Conservation (phyloP, 2,113 vertebrate species). For the Perca schrenkii region DNA sequence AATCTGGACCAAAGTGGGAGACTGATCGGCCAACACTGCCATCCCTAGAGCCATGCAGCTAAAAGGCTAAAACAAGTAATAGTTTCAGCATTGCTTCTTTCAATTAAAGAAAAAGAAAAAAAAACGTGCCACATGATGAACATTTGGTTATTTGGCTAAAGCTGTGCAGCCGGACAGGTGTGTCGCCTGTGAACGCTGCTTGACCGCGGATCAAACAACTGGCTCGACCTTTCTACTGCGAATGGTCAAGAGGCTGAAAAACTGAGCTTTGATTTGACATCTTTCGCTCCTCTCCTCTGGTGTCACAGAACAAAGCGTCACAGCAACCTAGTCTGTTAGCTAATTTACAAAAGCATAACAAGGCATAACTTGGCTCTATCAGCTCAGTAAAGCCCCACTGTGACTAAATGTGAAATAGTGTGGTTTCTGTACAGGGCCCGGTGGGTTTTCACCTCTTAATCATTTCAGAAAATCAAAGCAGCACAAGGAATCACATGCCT, state of each 20-base stretch:
- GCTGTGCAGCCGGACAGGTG: conserved; percentile 6
- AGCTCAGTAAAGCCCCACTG: conserved; percentile 4
- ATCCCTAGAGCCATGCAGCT: neutral
- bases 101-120: neutral
- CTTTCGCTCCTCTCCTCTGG: neutral
- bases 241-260: neutral
- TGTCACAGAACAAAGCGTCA: conserved; percentile 7
- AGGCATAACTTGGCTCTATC: conserved; percentile 9
- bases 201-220: conserved; percentile 32
- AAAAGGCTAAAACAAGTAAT: neutral
- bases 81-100: neutral
- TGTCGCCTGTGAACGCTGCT: neutral
- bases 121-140: neutral
- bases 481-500: conserved; percentile 9
- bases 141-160: neutral
- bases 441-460: neutral
- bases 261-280: conserved; percentile 17
- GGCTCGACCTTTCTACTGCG: neutral
- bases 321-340: neutral
- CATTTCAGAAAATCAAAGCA: conserved; percentile 13
- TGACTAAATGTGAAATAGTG: neutral
- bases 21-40: neutral
- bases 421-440: neutral
- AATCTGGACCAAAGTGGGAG: neutral
- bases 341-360: neutral